Base-by-base conservation (phyloP, 30 jellyfish, hydroid and myxozoan species). In the Aurelia coerulea region DNA sequence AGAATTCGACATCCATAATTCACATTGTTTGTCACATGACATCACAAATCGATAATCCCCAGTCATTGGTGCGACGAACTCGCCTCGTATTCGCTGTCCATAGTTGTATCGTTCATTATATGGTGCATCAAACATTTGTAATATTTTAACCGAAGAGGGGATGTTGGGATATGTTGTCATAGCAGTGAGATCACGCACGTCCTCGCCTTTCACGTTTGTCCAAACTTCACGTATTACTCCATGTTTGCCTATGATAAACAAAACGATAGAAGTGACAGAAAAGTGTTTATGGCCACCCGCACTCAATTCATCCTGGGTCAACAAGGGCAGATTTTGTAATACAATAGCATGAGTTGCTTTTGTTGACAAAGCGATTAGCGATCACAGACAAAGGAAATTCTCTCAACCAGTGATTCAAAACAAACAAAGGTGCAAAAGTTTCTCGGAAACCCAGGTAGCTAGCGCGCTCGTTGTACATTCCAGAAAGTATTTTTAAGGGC, bases 11-110 rank as follows among this genome's bases (percentile, higher is more conserved):
- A 94, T 34, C 97, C 97, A 94, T 15, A 94, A 81, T 62, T 94
- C 99, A 53, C 99, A 94, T 63, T 78, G 59, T 69, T 73, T 74
- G 71, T 88, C 97, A 76, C 99, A 94, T 34, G 99, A 84, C 78
- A 85, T 87, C n/a, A 94, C 97, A 65, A 94, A 94, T 39, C 96
- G 90, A 60, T 89, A 94, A 68, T 94, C 99, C 6, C 99, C 99
- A 29, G 99, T 94, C 99, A 94, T 94, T 73, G 99, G 99, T 62
- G 99, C 99, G 34, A 89, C 90, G 76, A 94, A 94, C 67, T 94
- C 90, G 71, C 99, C 97, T 60, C 92, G 89, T 42, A 94, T 34
- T 39, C 99, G 92, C 73, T 94, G 99, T 1, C 99, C 99, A 53
- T 89, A 94, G 76, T 94, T 94, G 63, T 81, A 89, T 59, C 94